A percentile compares a stretch with the other conserved stretches of the same genome.
phyloP scores from a whole-genome alignment of 1,140 invertebrate species.

The Formica selysi region DNA sequence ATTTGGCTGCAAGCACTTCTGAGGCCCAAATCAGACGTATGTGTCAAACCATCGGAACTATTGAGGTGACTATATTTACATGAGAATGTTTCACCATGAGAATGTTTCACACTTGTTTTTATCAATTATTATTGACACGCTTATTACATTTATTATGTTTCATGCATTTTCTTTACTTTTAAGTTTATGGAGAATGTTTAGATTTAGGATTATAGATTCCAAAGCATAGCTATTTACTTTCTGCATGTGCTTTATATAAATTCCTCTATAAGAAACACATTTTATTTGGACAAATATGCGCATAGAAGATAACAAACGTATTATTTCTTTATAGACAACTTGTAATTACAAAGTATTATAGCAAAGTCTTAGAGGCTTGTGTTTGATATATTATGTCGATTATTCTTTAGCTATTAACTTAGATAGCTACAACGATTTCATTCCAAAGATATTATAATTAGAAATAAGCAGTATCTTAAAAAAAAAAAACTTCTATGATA shows the following conservation, averaged over 20 bases:
- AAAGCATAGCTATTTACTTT: background rate
- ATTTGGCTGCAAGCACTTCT: conserved; percentile 86
- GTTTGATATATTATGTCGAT: background rate
- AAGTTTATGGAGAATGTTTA: background rate
- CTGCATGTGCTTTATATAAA: conserved; percentile 3
- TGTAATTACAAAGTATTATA: background rate
- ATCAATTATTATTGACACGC: conserved; percentile 13
- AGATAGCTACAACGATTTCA: background rate
- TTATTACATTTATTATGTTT: conserved; percentile 9
- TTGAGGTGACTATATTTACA: conserved; percentile 86
- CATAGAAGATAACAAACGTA: background rate
- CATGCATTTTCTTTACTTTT: background rate
- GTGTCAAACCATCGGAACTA: conserved; percentile 87
- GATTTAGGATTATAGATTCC: background rate
- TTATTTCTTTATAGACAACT: background rate
- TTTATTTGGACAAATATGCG: background rate
- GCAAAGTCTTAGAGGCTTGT: background rate
- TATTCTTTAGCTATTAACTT: background rate
- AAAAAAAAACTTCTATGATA: background rate
- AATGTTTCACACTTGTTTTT: conserved; percentile 13
- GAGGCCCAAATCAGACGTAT: conserved; percentile 86
- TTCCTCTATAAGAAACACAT: background rate
- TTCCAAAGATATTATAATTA: conserved; percentile 30
- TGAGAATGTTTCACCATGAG: conserved; percentile 64
- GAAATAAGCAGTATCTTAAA: background rate